A percentile compares a stretch with the other conserved stretches of the same genome.
Evolutionary conservation across 2,113 vertebrate species (phyloP).

Genomic region (Ctenodactylus gundi): DNA sequence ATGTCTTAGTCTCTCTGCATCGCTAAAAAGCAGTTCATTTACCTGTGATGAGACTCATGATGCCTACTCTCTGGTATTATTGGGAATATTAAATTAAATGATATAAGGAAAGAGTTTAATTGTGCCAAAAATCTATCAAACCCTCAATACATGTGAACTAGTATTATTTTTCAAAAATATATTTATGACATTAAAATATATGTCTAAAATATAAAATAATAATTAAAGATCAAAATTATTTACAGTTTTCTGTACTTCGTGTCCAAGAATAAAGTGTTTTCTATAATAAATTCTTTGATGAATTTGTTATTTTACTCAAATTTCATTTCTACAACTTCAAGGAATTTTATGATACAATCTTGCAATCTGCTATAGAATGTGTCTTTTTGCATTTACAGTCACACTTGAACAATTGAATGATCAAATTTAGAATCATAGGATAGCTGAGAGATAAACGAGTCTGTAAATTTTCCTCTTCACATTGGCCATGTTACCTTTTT

Average conservation of each 20-base stretch:
- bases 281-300: background rate
- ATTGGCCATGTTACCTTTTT: background rate
- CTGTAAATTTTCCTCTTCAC: background rate
- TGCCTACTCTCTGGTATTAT: background rate
- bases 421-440: background rate
- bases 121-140: background rate
- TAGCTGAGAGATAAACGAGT: background rate
- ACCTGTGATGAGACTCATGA: background rate
- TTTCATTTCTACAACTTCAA: background rate
- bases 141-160: background rate
- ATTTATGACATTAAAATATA: background rate
- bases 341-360: background rate
- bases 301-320: conserved; percentile 5
- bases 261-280: background rate
- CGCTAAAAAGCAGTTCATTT: background rate
- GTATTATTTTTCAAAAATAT: conserved; percentile 1
- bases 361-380: background rate
- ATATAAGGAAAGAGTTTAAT: background rate
- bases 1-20: background rate
- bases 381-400: background rate
- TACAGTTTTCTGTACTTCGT: background rate
- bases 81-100: background rate
- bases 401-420: background rate
- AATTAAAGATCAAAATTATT: background rate
- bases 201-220: background rate